Evolutionary conservation across 1,140 invertebrate genomes (phyloP).

Genomic region (Drosophila lacteicornis): DNA sequence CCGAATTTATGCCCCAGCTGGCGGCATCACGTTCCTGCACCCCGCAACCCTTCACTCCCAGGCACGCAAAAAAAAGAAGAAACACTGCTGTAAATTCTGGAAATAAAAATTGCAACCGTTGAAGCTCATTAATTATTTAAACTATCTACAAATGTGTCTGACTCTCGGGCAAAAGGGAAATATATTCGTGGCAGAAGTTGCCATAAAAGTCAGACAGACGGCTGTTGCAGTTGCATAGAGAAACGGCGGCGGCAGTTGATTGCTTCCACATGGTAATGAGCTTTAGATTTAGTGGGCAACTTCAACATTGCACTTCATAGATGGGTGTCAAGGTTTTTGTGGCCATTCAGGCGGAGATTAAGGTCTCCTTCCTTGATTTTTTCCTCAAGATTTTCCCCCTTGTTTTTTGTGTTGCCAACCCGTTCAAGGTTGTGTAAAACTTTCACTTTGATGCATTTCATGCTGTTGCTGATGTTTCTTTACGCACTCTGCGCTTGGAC

Average conservation of each 20-base stretch:
- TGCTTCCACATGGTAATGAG: conserved; percentile 77
- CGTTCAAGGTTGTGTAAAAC: conserved; percentile 42
- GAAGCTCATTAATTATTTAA: conserved; percentile 80
- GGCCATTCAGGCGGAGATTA: conserved; percentile 24
- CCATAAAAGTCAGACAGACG: conserved; percentile 59
- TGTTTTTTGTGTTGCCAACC: conserved; percentile 26
- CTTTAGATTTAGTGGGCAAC: conserved; percentile 55
- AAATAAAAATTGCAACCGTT: conserved; percentile 62
- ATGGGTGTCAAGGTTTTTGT: conserved; percentile 36
- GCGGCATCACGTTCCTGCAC: conserved; percentile 58
- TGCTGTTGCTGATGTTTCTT: conserved; percentile 34
- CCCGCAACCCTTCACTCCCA: conserved; percentile 14
- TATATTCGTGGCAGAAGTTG: conserved; percentile 40
- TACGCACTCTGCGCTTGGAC: conserved; percentile 68
- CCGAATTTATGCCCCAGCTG: conserved; percentile 76
- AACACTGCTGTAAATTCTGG: conserved; percentile 41
- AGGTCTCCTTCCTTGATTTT: conserved; percentile 8
- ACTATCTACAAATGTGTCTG: conserved; percentile 78
- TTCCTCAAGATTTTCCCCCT: neutral
- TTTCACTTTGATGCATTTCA: conserved; percentile 72
- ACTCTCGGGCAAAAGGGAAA: conserved; percentile 31
- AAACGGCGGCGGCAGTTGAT: conserved; percentile 41
- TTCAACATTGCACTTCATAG: conserved; percentile 16
- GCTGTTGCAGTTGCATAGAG: conserved; percentile 22
- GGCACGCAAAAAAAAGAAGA: conserved; percentile 15